Evolutionary conservation across 2,113 vertebrate species (phyloP).

Genomic region (Psilopogon haemacephalus): DNA sequence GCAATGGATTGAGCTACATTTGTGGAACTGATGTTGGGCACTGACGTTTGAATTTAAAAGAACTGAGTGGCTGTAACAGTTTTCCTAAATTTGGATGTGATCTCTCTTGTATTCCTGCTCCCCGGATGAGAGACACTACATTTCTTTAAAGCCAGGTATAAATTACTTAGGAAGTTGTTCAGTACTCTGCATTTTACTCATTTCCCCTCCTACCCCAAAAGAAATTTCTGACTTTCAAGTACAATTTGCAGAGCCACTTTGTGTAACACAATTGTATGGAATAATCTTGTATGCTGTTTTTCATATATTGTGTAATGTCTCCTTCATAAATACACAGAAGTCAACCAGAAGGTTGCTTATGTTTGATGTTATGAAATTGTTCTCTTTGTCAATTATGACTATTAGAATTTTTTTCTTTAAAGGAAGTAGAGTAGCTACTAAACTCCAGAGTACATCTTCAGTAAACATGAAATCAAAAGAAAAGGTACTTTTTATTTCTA

Average conservation of each 20-base stretch:
- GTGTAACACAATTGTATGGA: neutral
- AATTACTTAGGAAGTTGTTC: constrained; percentile 10
- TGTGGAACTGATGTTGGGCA: neutral
- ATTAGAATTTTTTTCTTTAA: neutral
- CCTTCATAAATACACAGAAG: neutral
- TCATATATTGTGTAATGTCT: neutral
- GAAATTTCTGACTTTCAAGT: neutral
- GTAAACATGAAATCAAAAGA: neutral
- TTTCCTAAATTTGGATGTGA: neutral
- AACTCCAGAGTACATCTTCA: neutral
- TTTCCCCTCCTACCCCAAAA: neutral
- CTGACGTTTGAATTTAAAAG: neutral
- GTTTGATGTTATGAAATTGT: neutral
- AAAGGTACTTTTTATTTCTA: neutral
- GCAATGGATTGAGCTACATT: neutral
- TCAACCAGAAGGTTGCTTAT: neutral
- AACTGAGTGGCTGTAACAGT: neutral
- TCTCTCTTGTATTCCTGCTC: neutral
- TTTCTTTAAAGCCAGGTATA: constrained; percentile 17
- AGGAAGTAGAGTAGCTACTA: neutral
- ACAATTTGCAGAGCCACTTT: neutral
- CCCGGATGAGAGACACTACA: neutral
- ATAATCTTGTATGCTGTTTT: neutral
- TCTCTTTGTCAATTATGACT: constrained; percentile 7
- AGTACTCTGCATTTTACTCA: neutral